These are phyloP conservation scores for Mesocentrotus franciscanus DNA, from an alignment of 53 echinoderm and acorn worm genomes.

Conservation along the genomic window DNA sequence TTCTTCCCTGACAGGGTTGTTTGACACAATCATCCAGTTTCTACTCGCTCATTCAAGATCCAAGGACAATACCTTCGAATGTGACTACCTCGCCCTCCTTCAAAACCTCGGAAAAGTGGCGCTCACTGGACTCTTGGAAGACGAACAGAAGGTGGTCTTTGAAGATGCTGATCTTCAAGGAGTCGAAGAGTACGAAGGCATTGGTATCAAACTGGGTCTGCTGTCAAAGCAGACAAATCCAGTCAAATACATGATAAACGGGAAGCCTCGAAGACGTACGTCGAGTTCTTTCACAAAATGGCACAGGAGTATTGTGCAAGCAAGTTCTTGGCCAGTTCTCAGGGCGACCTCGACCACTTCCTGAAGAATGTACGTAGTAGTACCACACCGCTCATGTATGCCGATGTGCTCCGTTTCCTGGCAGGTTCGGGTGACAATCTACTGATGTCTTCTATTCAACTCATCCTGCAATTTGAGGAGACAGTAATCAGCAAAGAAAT, in stretches of 20 bases:
- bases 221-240: no score
- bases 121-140: neutral
- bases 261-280: conserved; percentile 18
- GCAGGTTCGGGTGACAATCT: no score
- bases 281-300: conserved; percentile 41
- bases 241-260: neutral
- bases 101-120: conserved; percentile 1
- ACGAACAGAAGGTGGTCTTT: conserved; percentile 8
- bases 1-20: no score
- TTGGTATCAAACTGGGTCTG: no score
- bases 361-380: neutral
- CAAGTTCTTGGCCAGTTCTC: neutral
- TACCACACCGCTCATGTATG: no score
- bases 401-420: no score
- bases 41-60: neutral
- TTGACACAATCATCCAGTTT: no score
- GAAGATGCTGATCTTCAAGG: neutral
- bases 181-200: neutral
- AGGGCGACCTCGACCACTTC: neutral
- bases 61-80: conserved; percentile 42
- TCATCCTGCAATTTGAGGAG: no score
- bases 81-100: conserved; percentile 19
- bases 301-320: conserved; percentile 21
- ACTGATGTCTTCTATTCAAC: no score
- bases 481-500: no score